Evolutionary conservation across 2,888 invertebrate genomes (phyloP).

Genomic region (Mystacides longicornis): DNA sequence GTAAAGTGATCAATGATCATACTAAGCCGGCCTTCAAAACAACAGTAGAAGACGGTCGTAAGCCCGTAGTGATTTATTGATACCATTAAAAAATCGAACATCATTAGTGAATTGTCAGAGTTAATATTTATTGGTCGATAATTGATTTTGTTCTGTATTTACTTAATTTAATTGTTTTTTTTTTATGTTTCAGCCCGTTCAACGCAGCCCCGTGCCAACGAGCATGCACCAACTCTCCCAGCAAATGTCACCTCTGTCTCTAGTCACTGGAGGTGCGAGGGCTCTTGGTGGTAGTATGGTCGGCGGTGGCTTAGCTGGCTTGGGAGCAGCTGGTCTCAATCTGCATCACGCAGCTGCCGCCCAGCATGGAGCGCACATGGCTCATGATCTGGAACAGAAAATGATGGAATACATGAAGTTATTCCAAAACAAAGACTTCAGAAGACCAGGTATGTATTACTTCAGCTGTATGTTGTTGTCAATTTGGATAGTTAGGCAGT

Average conservation of each 20-base stretch:
- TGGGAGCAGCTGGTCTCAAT: conserved; percentile 32
- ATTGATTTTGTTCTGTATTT: neutral
- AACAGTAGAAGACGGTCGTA: too few species aligned
- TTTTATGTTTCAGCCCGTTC: conserved; percentile 39
- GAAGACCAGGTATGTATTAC: conserved; percentile 19
- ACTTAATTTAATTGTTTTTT: neutral
- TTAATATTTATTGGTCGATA: neutral
- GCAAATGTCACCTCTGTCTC: conserved; percentile 70
- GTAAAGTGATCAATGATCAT: too few species aligned
- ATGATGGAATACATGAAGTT: conserved; percentile 76
- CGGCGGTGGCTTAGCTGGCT: conserved; percentile 44
- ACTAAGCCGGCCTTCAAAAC: too few species aligned
- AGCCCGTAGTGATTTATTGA: too few species aligned
- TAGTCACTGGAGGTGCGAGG: conserved; percentile 50
- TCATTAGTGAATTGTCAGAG: too few species aligned
- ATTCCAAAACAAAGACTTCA: conserved; percentile 41
- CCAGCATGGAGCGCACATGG: conserved; percentile 53
- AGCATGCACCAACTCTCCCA: conserved; percentile 44
- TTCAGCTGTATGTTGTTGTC: neutral
- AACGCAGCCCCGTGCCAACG: conserved; percentile 53
- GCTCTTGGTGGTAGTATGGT: conserved; percentile 38
- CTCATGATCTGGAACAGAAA: conserved; percentile 67
- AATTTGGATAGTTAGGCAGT: too few species aligned
- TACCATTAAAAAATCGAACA: too few species aligned
- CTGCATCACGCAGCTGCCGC: conserved; percentile 35